These are phyloP conservation scores for Manis javanica DNA, from an alignment of 2,797 vertebrate genomes.

Conservation along the genomic window DNA sequence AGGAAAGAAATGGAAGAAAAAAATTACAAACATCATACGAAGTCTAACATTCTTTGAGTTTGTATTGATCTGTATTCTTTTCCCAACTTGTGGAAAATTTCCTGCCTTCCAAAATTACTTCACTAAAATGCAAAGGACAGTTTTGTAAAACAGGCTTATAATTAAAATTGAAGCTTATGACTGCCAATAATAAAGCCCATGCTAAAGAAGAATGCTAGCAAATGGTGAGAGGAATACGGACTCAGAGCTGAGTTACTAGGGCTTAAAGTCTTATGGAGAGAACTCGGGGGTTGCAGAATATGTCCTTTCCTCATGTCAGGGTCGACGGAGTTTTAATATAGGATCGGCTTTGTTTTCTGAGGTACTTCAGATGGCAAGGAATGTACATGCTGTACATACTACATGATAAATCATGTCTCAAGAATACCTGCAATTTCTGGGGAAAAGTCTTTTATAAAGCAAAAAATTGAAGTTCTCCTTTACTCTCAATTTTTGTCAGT, in stretches of 20 bases:
- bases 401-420: not conserved
- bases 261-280: not conserved
- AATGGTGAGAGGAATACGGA: not conserved
- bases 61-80: not conserved
- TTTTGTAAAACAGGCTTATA: not conserved
- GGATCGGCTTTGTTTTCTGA: not conserved
- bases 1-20: not conserved
- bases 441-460: not conserved
- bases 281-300: not conserved
- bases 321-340: fast-evolving
- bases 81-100: not conserved
- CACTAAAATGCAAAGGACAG: not conserved
- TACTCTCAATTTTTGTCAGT: not conserved
- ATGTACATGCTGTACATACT: not conserved
- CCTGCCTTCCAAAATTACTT: not conserved
- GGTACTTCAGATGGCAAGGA: not conserved
- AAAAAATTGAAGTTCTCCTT: not conserved
- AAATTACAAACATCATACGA: not conserved
- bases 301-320: not conserved
- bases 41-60: not conserved
- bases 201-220: not conserved
- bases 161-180: not conserved
- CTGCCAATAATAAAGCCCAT: not conserved
- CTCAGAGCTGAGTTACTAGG: not conserved
- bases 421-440: not conserved